phyloP scores from a whole-genome alignment of 2,888 invertebrate species.

The Nebria brevicollis region DNA sequence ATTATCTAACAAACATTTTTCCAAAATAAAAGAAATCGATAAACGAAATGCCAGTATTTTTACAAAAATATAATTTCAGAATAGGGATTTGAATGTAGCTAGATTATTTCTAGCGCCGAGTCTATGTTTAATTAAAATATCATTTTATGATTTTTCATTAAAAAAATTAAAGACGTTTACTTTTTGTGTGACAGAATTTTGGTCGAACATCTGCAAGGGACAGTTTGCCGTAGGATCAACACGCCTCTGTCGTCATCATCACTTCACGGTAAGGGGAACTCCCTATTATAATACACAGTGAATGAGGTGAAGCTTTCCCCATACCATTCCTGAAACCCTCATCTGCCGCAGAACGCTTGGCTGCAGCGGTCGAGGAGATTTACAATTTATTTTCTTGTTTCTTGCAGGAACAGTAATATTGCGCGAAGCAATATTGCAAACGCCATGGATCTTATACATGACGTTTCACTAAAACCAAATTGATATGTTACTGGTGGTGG shows the following conservation, averaged over 20 bases:
- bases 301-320: neutral
- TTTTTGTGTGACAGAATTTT: slow-evolving; percentile 39
- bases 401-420: slow-evolving; percentile 12
- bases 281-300: no score
- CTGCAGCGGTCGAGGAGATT: neutral
- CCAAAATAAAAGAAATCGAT: no score
- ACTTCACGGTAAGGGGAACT: slow-evolving; percentile 8
- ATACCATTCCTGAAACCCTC: neutral
- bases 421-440: slow-evolving; percentile 3
- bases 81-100: no score
- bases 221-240: slow-evolving; percentile 41
- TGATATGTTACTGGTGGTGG: neutral
- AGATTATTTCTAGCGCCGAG: no score
- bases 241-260: slow-evolving; percentile 22
- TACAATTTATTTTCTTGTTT: slow-evolving; percentile 7
- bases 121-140: no score
- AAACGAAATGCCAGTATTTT: no score
- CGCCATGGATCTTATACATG: neutral
- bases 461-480: slow-evolving; percentile 12
- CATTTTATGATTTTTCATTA: no score
- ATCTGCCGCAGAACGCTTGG: neutral
- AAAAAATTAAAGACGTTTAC: no score
- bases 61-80: no score
- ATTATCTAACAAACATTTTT: no score
- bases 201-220: slow-evolving; percentile 39